A percentile compares a stretch with the other conserved stretches of the same genome.
Evolutionary conservation across 2,888 invertebrate species (phyloP).

Genomic region (Junonia oenone): DNA sequence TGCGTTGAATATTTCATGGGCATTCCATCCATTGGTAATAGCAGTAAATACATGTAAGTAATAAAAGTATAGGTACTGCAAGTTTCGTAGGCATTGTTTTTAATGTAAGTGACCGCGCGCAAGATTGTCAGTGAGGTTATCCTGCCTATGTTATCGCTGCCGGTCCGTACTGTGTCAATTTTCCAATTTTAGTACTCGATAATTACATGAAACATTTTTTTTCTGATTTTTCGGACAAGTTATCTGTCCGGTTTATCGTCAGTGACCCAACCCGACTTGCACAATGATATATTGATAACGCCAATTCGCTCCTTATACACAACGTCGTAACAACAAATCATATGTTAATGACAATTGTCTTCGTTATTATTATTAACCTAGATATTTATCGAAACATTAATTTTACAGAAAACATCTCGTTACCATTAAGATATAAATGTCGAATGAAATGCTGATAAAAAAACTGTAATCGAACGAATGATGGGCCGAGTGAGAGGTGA

Average conservation of each 20-base stretch:
- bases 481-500: too few relatives aligned
- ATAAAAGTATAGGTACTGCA: background rate
- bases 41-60: background rate
- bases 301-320: conserved; percentile 45
- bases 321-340: conserved; percentile 24
- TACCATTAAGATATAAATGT: conserved; percentile 10
- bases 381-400: conserved; percentile 28
- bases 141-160: conserved; percentile 38
- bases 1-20: background rate
- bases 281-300: conserved; percentile 56
- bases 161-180: conserved; percentile 35
- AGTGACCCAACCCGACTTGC: conserved; percentile 61
- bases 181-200: conserved; percentile 31
- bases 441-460: conserved; percentile 1
- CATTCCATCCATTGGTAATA: background rate
- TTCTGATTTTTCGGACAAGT: conserved; percentile 45
- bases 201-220: conserved; percentile 44
- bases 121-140: conserved; percentile 42
- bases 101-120: conserved; percentile 31
- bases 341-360: conserved; percentile 26
- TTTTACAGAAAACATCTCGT: conserved; percentile 16
- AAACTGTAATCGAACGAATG: conserved; percentile 3
- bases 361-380: conserved; percentile 29
- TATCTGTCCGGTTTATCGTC: conserved; percentile 61
- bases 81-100: conserved; percentile 7